These are phyloP conservation scores for Nesidiocoris tenuis DNA, from an alignment of 2,888 invertebrate species.

Conservation along the genomic window DNA sequence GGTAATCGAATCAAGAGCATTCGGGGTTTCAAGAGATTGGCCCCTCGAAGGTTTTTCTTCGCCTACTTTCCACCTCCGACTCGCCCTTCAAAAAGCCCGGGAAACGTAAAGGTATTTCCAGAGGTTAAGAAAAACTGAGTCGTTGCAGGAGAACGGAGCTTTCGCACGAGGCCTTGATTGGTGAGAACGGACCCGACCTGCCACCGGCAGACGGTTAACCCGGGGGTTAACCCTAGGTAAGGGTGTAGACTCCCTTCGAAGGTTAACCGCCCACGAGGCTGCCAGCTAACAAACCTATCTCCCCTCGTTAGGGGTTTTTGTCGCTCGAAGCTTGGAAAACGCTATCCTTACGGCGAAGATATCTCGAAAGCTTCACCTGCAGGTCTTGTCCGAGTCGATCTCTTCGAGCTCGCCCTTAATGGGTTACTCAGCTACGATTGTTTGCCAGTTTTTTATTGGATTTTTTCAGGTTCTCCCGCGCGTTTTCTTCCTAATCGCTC, in stretches of 20 bases:
- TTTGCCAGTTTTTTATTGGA: not conserved
- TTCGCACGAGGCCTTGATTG: not conserved
- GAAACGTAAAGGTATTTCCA: not conserved
- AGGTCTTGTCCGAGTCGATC: not conserved
- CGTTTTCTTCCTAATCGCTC: too few species aligned
- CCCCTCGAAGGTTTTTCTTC: not conserved
- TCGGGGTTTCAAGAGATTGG: not conserved
- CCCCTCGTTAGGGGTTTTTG: not conserved
- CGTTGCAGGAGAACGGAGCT: not conserved
- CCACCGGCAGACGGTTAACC: not conserved
- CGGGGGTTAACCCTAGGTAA: not conserved
- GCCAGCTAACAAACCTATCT: not conserved
- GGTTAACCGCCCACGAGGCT: not conserved
- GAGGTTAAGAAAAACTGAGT: not conserved
- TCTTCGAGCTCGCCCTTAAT: not conserved
- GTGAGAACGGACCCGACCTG: not conserved
- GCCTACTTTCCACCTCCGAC: not conserved
- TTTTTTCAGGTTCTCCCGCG: too few species aligned
- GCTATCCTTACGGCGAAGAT: not conserved
- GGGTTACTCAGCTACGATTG: not conserved
- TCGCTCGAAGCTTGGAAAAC: not conserved
- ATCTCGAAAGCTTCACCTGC: not conserved
- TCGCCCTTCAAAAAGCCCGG: not conserved
- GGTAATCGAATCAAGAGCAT: not conserved
- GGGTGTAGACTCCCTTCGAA: not conserved